Evolutionary conservation across 2,113 vertebrate genomes (phyloP), one percentile per base, ranked within the genome.

Genomic region (Camelus bactrianus): DNA sequence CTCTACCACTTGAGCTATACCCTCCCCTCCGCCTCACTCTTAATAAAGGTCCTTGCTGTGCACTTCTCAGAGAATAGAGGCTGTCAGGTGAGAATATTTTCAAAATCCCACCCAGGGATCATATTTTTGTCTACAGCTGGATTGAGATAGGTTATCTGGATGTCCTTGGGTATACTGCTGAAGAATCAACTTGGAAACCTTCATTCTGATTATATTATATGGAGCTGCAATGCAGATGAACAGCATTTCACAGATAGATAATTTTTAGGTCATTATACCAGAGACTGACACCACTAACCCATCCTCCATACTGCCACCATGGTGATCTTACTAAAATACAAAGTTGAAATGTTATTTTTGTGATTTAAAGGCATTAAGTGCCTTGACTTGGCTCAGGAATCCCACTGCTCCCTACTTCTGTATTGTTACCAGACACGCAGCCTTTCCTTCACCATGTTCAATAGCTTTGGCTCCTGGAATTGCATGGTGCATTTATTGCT

Each of bases 171-270:
- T 19, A 22, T 42, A 84, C 1, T 52, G 50, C 22, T 62, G 4
- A 77, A 96, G 52, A 91, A 35, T 82, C n/a, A 73, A 9, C 67
- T 38, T 80, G 62, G 64, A 95, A 76, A 72, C 65, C 54, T 30
- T 64, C 8, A 8, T 64, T 73, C 65, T 65, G 67, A n/a, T 58
- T 83, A 3, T 16, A 9, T 69, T 64, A 17, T 72, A 46, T 10
- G 50, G 60, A 96, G 12, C 48, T 46, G 60, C 28, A 91, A 35
- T 30, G 38, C 9, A 95, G 77, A 88, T 42, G 20, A 9, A 65
- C 0, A 22, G 38, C 48, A 50, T 6, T 70, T 87, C 50, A 16
- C 56, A 70, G 15, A 42, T 79, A n/a, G 0, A 1, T n/a, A 76
- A 8, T 56, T 64, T 24, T 65, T 85, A 32, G 22, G 4, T 64